Conservation (phyloP, 2,113 vertebrate species). For the Conger conger region DNA sequence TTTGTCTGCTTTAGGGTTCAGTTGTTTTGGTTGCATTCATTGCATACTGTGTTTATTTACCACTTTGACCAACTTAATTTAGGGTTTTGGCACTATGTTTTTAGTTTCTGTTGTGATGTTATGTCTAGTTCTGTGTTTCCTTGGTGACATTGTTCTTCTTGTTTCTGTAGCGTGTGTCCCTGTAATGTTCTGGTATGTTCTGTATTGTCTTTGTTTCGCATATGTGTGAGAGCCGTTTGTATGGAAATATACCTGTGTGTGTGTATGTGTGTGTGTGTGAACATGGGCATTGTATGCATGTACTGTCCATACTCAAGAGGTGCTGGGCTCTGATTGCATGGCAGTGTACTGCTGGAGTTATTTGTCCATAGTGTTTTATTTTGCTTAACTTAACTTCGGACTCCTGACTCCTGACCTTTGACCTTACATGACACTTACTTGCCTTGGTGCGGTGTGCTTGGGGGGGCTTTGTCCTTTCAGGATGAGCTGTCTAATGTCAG, state of each 20-base stretch:
- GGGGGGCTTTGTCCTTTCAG: constrained; percentile 56
- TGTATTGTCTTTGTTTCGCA: neutral
- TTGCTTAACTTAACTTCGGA: neutral
- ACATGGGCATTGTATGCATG: neutral
- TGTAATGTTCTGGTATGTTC: neutral
- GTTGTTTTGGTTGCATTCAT: neutral
- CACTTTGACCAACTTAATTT: neutral
- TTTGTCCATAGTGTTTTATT: neutral
- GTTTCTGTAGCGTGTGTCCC: neutral
- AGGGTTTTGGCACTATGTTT: neutral
- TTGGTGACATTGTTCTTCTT: constrained; percentile 8
- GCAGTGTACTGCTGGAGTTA: too few relatives aligned
- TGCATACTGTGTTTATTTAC: too few relatives aligned
- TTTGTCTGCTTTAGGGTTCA: neutral
- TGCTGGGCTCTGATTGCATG: neutral
- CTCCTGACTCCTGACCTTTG: neutral
- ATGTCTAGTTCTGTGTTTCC: neutral
- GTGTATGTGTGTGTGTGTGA: constrained; percentile 28
- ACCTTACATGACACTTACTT: neutral
- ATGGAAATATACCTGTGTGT: neutral
- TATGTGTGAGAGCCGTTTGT: neutral
- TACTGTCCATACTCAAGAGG: neutral
- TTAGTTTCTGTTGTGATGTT: constrained; percentile 12
- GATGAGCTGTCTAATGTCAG: constrained; percentile 84
- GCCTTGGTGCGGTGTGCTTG: neutral